Percentiles rank a stretch among this genome's conserved stretches.
phyloP scores from a whole-genome alignment of 35 echinoderm and acorn worm genomes.

The Apostichopus parvimensis region DNA sequence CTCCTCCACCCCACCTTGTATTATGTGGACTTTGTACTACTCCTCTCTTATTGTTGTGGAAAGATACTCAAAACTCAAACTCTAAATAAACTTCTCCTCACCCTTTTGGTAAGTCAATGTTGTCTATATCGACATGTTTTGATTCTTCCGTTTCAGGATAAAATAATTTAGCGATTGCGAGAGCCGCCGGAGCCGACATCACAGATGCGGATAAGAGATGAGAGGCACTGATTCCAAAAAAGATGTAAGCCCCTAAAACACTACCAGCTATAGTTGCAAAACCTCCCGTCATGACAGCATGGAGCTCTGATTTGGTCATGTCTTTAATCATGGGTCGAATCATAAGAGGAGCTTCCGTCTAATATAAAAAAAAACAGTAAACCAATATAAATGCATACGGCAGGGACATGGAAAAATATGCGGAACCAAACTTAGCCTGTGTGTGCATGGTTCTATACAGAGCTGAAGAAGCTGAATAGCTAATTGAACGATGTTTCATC shows the following conservation, averaged over 20 bases:
- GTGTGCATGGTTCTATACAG: too few relatives aligned
- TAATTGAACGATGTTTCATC: too few relatives aligned
- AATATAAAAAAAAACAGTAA: not conserved
- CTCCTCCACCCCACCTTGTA: too few relatives aligned
- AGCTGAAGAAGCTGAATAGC: too few relatives aligned
- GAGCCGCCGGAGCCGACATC: conserved; percentile 88
- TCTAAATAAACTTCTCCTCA: conserved; percentile 7
- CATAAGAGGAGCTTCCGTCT: conserved; percentile 84
- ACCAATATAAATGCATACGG: too few relatives aligned
- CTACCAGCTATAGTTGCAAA: conserved; percentile 87
- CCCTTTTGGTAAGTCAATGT: conserved; percentile 76
- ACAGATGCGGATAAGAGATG: conserved; percentile 80
- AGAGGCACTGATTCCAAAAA: conserved; percentile 72
- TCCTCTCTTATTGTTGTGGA: too few relatives aligned
- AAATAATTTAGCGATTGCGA: conserved; percentile 79
- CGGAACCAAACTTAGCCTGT: too few relatives aligned
- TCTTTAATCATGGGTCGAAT: conserved; percentile 62
- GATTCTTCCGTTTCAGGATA: conserved; percentile 81
- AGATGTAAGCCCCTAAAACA: conserved; percentile 79
- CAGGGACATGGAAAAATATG: too few relatives aligned
- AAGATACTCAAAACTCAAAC: too few relatives aligned
- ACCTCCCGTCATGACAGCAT: conserved; percentile 86
- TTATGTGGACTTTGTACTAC: too few relatives aligned
- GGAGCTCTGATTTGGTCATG: conserved; percentile 43
- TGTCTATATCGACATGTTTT: conserved; percentile 48